phyloP scores from a whole-genome alignment of 2,797 vertebrate species.

The Chromis chromis region DNA sequence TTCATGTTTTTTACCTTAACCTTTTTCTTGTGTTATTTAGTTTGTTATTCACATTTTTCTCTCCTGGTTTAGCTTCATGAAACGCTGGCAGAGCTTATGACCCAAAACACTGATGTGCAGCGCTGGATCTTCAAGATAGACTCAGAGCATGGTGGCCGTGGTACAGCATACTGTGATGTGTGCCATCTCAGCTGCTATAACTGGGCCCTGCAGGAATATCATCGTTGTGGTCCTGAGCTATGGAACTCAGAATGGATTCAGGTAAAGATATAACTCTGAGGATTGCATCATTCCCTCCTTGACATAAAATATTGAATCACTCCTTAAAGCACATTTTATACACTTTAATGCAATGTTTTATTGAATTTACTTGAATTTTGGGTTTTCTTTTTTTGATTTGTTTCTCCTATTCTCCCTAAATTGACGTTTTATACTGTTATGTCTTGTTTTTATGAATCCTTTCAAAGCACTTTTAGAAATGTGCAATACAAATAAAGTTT shows the following conservation, averaged over 20 bases:
- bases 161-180: slow-evolving; percentile 89
- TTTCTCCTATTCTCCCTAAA: slow-evolving; percentile 35
- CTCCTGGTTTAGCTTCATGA: slow-evolving; percentile 83
- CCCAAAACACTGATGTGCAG: slow-evolving; percentile 82
- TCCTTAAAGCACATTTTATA: slow-evolving; percentile 29
- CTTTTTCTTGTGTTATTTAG: background rate
- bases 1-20: background rate
- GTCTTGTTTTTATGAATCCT: slow-evolving; percentile 48
- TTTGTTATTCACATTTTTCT: slow-evolving; percentile 31
- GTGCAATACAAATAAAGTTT: slow-evolving; percentile 50
- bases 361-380: slow-evolving; percentile 49
- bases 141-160: slow-evolving; percentile 79
- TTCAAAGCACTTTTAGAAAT: slow-evolving; percentile 52
- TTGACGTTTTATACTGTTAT: slow-evolving; percentile 54
- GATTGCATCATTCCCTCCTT: slow-evolving; percentile 1
- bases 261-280: slow-evolving; percentile 73
- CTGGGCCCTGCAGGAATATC: slow-evolving; percentile 81
- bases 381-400: slow-evolving; percentile 42
- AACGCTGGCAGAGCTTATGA: slow-evolving; percentile 83
- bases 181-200: slow-evolving; percentile 81
- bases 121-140: slow-evolving; percentile 93
- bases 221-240: slow-evolving; percentile 56
- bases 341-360: slow-evolving; percentile 40
- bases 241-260: slow-evolving; percentile 85
- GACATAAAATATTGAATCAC: slow-evolving; percentile 31